Percentiles rank a stretch among this genome's conserved stretches.
Conservation (phyloP, 2,113 vertebrate genomes). For the Orycteropus afer region DNA sequence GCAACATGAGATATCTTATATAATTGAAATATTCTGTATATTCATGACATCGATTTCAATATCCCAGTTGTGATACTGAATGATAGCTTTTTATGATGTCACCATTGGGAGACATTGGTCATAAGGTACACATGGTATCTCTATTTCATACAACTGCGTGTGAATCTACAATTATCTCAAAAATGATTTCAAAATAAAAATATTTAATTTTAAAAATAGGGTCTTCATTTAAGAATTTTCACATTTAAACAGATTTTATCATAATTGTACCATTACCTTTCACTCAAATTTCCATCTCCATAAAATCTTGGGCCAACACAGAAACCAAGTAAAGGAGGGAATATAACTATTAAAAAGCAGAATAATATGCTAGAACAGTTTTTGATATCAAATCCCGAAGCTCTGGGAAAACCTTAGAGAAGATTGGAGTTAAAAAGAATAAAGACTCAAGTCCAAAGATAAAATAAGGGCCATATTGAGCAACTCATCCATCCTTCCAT, state of each 20-base stretch:
- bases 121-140: not conserved
- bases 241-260: not conserved
- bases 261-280: not conserved
- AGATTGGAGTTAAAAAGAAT: not conserved
- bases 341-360: not conserved
- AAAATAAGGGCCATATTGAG: not conserved
- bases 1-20: not conserved
- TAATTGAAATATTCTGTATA: not conserved
- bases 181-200: not conserved
- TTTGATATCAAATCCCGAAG: not conserved
- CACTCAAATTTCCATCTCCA: not conserved
- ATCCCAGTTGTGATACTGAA: not conserved
- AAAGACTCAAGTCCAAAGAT: not conserved
- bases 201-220: not conserved
- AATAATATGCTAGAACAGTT: not conserved
- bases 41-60: not conserved
- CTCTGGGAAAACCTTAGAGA: not conserved
- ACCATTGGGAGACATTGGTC: not conserved
- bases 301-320: not conserved
- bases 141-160: not conserved
- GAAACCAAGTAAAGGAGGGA: not conserved
- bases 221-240: not conserved
- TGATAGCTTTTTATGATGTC: not conserved
- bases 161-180: not conserved
- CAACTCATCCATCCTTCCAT: not conserved